A percentile compares a stretch with the other conserved stretches of the same genome.
Conservation (phyloP, 2,797 vertebrate genomes). For the Sebastolobus altivelis region DNA sequence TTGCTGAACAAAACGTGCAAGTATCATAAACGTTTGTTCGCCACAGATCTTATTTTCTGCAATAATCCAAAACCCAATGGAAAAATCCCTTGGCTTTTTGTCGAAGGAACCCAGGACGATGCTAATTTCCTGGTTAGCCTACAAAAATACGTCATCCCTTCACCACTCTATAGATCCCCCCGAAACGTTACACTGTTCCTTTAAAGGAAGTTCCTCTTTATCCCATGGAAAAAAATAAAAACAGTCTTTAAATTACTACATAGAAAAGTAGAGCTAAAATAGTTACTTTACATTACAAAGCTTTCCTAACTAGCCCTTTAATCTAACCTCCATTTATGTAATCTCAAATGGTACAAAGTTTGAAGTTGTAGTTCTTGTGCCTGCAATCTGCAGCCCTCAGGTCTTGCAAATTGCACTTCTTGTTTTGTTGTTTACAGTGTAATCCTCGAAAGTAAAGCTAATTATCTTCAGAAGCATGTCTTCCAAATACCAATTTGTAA, state of each 20-base stretch:
- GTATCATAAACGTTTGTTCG: too few species aligned
- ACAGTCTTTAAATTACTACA: not conserved
- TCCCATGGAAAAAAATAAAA: not conserved
- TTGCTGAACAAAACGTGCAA: too few species aligned
- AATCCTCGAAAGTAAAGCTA: conserved; percentile 78
- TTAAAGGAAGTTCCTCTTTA: not conserved
- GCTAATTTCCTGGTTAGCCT: too few species aligned
- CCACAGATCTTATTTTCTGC: too few species aligned
- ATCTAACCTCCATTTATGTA: conserved; percentile 24
- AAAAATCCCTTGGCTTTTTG: too few species aligned
- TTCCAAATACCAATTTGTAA: conserved; percentile 74
- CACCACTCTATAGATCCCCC: too few species aligned
- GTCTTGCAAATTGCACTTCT: conserved; percentile 53
- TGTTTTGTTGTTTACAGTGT: conserved; percentile 69
- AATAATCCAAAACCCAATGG: too few species aligned
- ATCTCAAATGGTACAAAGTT: conserved; percentile 57
- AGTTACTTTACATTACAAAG: conserved; percentile 8
- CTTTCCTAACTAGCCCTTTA: not conserved
- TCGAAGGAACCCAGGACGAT: accelerated
- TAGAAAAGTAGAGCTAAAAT: not conserved
- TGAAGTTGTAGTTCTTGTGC: conserved; percentile 43
- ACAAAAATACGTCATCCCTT: too few species aligned
- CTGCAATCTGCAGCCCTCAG: conserved; percentile 49
- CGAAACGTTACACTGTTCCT: too few species aligned
- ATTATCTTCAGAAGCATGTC: conserved; percentile 74